Evolutionary conservation across 2,113 vertebrate species (phyloP), one percentile per base, ranked within the genome.

Genomic region (Echinops telfairi): DNA sequence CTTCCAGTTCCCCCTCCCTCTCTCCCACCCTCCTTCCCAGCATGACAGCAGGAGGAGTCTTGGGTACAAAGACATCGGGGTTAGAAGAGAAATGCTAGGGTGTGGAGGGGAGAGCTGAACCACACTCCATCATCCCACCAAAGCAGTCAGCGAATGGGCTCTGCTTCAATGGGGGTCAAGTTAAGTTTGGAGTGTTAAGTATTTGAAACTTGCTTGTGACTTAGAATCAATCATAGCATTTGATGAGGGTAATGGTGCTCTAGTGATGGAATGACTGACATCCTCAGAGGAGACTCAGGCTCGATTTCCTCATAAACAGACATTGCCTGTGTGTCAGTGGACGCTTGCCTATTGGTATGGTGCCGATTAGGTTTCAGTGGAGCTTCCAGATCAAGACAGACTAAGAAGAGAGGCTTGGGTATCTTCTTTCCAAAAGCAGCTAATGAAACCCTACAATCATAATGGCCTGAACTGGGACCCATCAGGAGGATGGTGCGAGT

Each of bases 1-100:
- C 57, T 66, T 5, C 3, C 3, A 2, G 9, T 5, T 5, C 4
- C 25, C 47, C 6, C 31, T 83, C 6, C 8, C 1, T 17, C 31
- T 71, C 20, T 23, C 11, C 43, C 43, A 6, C 6, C 11, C 22
- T 10, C 36, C 3, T 73, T n/a, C 17, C 7, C 16, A 64, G n/a
- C 58, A 43, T 0, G 27, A 38, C 4, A 2, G 23, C 9, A 23
- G 47, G 47, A 40, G 25, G 53, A 16, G 33, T 19, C 14, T 62
- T 53, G 0, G 0, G 25, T 57, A 53, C 27, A 20, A 60, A 79
- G 33, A 7, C 20, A 0, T n/a, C 1, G 31, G 27, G 27, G 6
- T 68, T 3, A 40, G 22, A 2, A 3, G 9, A 71, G 47, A 38
- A 86, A 57, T 10, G 1, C 17, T 40, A 47, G 57, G 22, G 33